These are phyloP conservation scores for Myopa tessellatipennis DNA, from an alignment of 2,888 invertebrate species.

Conservation along the genomic window DNA sequence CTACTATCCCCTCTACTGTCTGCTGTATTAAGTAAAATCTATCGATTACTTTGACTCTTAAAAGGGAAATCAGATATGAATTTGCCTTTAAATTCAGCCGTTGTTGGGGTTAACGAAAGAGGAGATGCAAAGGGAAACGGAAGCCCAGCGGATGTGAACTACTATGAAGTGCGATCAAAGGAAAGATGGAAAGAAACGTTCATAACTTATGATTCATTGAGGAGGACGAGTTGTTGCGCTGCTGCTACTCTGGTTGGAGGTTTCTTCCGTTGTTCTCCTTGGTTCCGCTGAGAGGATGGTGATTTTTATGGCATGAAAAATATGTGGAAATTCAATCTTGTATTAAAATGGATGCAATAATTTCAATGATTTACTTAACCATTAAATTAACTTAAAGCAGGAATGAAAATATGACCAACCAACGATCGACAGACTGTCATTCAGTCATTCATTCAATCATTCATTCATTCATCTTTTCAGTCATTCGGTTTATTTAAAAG, in stretches of 20 bases:
- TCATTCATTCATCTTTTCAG: constrained; percentile 32
- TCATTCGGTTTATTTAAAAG: constrained; percentile 29
- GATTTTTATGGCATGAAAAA: too few relatives aligned
- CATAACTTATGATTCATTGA: too few relatives aligned
- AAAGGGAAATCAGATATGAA: constrained; percentile 15
- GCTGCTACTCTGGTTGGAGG: not conserved
- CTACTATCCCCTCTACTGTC: too few relatives aligned
- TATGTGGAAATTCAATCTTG: too few relatives aligned
- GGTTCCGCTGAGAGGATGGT: not conserved
- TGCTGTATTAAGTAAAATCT: not conserved
- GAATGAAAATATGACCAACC: not conserved
- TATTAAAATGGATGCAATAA: too few relatives aligned
- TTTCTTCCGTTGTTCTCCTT: not conserved
- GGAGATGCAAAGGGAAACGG: too few relatives aligned
- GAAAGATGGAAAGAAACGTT: too few relatives aligned
- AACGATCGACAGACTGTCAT: constrained; percentile 39
- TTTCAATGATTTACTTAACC: too few relatives aligned
- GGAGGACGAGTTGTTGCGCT: not conserved
- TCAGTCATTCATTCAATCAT: too few relatives aligned
- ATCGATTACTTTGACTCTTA: constrained; percentile 15
- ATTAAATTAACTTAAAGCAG: too few relatives aligned
- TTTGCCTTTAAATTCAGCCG: not conserved
- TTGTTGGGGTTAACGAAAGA: not conserved
- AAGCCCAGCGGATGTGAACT: too few relatives aligned
- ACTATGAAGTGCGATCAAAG: too few relatives aligned